These are phyloP conservation scores for Xanthorhoe designata DNA, from an alignment of 2,888 invertebrate genomes.

Conservation along the genomic window DNA sequence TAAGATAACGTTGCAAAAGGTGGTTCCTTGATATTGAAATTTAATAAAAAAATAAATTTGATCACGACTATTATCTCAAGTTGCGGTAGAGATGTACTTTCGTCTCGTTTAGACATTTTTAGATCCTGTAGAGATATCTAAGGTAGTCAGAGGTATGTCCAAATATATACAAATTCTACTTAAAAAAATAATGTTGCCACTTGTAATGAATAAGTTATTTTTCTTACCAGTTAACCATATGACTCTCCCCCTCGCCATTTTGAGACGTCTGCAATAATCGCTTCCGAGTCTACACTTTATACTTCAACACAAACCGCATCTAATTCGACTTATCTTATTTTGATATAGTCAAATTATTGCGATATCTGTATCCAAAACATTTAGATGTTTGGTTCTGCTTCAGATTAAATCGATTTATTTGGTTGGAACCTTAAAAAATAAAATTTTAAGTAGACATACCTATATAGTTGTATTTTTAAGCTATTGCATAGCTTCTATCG, in stretches of 20 bases:
- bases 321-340: slow-evolving; percentile 27
- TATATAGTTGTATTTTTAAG: too few relatives aligned
- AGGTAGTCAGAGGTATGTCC: too few relatives aligned
- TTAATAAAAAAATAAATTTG: too few relatives aligned
- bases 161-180: too few relatives aligned
- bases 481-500: too few relatives aligned
- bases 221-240: slow-evolving; percentile 71
- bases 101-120: too few relatives aligned
- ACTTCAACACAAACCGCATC: slow-evolving; percentile 29
- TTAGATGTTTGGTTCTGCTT: slow-evolving; percentile 2
- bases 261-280: slow-evolving; percentile 61
- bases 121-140: too few relatives aligned
- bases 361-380: slow-evolving; percentile 3
- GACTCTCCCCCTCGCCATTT: slow-evolving; percentile 70
- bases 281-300: slow-evolving; percentile 44
- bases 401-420: slow-evolving; percentile 4
- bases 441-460: too few relatives aligned
- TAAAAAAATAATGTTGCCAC: too few relatives aligned
- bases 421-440: not conserved
- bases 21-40: not conserved
- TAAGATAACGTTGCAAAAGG: not conserved
- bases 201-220: slow-evolving; percentile 3
- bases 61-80: too few relatives aligned
- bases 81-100: too few relatives aligned
- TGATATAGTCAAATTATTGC: slow-evolving; percentile 16